Percentiles rank a stretch among this genome's conserved stretches.
Conservation (phyloP, 2,888 invertebrate genomes). For the Idaea straminata region DNA sequence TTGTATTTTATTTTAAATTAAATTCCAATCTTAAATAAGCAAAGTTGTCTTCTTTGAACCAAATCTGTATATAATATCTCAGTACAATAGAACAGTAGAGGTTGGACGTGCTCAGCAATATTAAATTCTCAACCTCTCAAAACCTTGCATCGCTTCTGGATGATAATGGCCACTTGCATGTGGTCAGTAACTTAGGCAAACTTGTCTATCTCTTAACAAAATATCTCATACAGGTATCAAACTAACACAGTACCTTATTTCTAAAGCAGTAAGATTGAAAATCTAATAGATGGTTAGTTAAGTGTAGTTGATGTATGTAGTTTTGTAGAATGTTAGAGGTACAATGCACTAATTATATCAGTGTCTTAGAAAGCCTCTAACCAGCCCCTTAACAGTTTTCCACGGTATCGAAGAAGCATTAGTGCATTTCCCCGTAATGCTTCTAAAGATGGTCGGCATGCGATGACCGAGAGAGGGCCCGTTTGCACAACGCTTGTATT, state of each 20-base stretch:
- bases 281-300: constrained; percentile 20
- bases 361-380: constrained; percentile 77
- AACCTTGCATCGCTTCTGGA: constrained; percentile 56
- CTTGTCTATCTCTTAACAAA: constrained; percentile 50
- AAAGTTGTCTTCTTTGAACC: too few relatives aligned
- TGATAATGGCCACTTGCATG: constrained; percentile 64
- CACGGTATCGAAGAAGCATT: constrained; percentile 73
- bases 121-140: constrained; percentile 57
- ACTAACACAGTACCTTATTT: constrained; percentile 18
- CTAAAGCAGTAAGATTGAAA: constrained; percentile 28
- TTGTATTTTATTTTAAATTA: too few relatives aligned
- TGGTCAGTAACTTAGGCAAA: constrained; percentile 67
- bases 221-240: constrained; percentile 11
- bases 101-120: constrained; percentile 39
- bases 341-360: constrained; percentile 79
- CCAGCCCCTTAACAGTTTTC: constrained; percentile 80
- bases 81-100: constrained; percentile 21
- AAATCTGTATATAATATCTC: too few relatives aligned
- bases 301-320: constrained; percentile 30
- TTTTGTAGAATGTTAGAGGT: constrained; percentile 60
- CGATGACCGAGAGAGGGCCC: constrained; percentile 62
- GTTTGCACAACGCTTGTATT: constrained; percentile 35
- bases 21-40: too few relatives aligned
- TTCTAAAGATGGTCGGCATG: constrained; percentile 70
- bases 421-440: constrained; percentile 78